Base-by-base conservation (phyloP, 2,797 vertebrate genomes). In the Lepus oiostolus region DNA sequence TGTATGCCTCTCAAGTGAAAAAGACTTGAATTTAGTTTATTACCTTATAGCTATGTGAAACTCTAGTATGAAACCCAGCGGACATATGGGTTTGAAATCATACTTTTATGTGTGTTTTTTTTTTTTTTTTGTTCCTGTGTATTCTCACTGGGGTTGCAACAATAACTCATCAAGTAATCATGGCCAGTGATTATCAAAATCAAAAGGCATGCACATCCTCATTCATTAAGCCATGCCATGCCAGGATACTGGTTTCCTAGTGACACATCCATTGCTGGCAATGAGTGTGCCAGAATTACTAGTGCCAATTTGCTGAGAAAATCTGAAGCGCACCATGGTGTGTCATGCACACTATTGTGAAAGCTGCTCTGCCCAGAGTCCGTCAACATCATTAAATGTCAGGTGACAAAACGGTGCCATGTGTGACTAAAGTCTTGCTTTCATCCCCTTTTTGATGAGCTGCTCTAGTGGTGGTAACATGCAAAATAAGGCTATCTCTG, bases 1-100 rank as follows among this genome's bases (percentile, higher is more conserved):
- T 98, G 98, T 98, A 98, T 98, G 98, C 98, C 98, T 98, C 98
- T 98, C 97, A 97, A 98, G 98, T 98, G 98, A 98, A 98, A 96
- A 97, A 98, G 98, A 99, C 98, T 99, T 99, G 98, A 99, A 98
- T 97, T 96, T 98, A 97, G 97, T 97, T 98, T 98, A 97, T 99
- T 98, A 99, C 98, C 83, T 97, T 98, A 95, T 98, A 98, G 97
- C 97, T 98, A 97, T 98, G 96, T 98, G 97, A 98, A 98, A 98
- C 98, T 98, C 95, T 98, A 96, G 96, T 98, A 96, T 97, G 97
- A 95, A 97, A 98, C 97, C 97, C 97, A 96, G 28, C 4, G 95
- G 97, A 98, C 98, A 96, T 97, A 79, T 94, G 98, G 98, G 98
- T 96, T 98, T 97, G 97, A 96, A 97, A 93, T 91, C 89, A 93